These are phyloP conservation scores for Gorsachius magnificus DNA, from an alignment of 2,797 vertebrate species.

Conservation along the genomic window DNA sequence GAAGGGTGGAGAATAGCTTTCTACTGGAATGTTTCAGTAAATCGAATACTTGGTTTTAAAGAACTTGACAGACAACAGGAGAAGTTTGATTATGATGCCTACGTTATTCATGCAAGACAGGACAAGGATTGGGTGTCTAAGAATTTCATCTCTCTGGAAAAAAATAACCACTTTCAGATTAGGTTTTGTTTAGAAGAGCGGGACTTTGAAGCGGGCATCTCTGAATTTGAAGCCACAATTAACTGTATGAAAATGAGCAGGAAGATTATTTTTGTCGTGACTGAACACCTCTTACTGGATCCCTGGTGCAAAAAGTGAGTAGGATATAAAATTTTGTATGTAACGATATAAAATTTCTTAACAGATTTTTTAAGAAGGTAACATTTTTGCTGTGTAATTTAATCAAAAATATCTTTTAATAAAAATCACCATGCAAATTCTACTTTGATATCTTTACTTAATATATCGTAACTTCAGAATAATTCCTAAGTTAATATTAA, in stretches of 20 bases:
- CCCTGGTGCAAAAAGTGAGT: slow-evolving; percentile 87
- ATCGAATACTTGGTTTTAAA: slow-evolving; percentile 85
- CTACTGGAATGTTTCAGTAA: slow-evolving; percentile 88
- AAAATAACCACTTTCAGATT: slow-evolving; percentile 62
- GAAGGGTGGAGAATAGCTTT: slow-evolving; percentile 94
- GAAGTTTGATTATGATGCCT: slow-evolving; percentile 86
- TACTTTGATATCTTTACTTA: background rate
- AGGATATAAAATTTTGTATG: background rate
- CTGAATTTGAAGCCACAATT: slow-evolving; percentile 83
- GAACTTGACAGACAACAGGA: slow-evolving; percentile 77
- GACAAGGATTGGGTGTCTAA: slow-evolving; percentile 87
- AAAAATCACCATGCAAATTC: background rate
- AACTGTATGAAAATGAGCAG: slow-evolving; percentile 86
- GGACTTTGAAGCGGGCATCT: slow-evolving; percentile 83
- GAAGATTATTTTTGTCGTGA: slow-evolving; percentile 92
- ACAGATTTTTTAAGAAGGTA: background rate
- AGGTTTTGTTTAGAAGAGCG: slow-evolving; percentile 88
- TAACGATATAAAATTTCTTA: background rate
- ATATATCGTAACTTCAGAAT: background rate
- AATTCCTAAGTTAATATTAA: background rate
- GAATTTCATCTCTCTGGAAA: slow-evolving; percentile 83
- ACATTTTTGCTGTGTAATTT: background rate
- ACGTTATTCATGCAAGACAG: slow-evolving; percentile 84
- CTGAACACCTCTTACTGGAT: slow-evolving; percentile 88
- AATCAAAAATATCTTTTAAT: background rate